phyloP scores from a whole-genome alignment of 2,797 vertebrate species.

The Enteromius unitaeniatus region DNA sequence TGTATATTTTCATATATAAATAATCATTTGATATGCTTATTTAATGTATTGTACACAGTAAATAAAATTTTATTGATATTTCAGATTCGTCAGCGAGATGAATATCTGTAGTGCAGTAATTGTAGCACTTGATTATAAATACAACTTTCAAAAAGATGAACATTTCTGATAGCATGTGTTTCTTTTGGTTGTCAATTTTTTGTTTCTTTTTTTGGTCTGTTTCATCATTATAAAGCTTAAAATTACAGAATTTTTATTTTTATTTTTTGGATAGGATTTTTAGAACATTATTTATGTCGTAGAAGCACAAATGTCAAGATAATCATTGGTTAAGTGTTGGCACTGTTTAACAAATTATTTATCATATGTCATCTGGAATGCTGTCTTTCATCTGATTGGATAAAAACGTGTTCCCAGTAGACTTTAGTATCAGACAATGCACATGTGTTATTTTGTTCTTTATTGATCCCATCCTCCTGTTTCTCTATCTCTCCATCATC shows the following conservation, averaged over 20 bases:
- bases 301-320: background rate
- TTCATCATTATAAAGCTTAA: background rate
- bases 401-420: conserved; percentile 30
- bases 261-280: background rate
- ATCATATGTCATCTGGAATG: background rate
- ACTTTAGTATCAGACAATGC: conserved; percentile 35
- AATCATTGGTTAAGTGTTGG: background rate
- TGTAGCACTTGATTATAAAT: background rate
- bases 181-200: too few species aligned
- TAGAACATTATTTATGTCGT: background rate
- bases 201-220: background rate
- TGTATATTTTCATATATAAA: too few species aligned
- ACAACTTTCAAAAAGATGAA: background rate
- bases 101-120: too few species aligned
- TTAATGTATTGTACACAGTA: too few species aligned
- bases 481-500: conserved; percentile 51
- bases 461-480: conserved; percentile 57
- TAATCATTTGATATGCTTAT: too few species aligned
- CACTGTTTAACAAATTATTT: background rate
- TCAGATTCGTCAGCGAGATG: too few species aligned
- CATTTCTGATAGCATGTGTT: background rate
- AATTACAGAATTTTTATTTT: background rate
- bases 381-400: conserved; percentile 19
- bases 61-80: too few species aligned
- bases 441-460: conserved; percentile 30